Base-by-base conservation (phyloP, 2,797 vertebrate species). In the Mormyrops attenuatus region DNA sequence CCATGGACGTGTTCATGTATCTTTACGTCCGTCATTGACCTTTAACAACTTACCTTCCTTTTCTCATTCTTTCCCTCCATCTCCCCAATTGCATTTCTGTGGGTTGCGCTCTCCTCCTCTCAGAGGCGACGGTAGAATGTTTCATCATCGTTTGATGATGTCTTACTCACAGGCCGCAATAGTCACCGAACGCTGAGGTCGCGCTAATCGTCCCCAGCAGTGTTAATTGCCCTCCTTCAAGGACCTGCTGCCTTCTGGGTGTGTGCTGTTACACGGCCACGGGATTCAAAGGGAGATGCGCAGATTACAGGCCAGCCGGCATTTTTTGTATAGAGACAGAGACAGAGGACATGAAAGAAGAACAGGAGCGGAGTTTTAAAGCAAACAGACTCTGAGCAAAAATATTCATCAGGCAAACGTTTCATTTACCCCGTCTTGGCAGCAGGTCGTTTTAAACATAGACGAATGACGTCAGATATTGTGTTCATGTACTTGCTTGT, bases 291-390 rank as follows among this genome's bases (percentile, higher is more conserved):
- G 50, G 82, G 55, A 86, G 89, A 88, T 88, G 55, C 30, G 55
- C 66, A 66, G 90, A 91, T 91, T 91, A 91, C 69, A 91, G 89
- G 77, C 85, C n/a, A 50, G 82, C 41, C 87, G 17, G 34, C 7
- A n/a, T 8, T 53, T 63, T 89, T 87, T 88, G 57, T 86, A 89
- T 26, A 85, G 87, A 22, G 22, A 85, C 20, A 9, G 34, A 69
- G 85, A 41, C 15, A 49, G 22, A 66, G 85, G 88, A 49, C 77
- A 52, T n/a, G 89, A 30, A 55, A 53, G 66, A 34, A 60, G 80
- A 60, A 69, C 34, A 57, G 38, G 57, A 52, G 55, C 41, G 57
- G 57, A 52, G 69, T 73, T 82, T 88, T 88, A 53, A 88, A 85
- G 85, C 50, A 85, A 53, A 57, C 38, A 22, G 66, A n/a, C 11